Evolutionary conservation across 1,140 invertebrate species (phyloP).

Genomic region (Aradophagus sp.): DNA sequence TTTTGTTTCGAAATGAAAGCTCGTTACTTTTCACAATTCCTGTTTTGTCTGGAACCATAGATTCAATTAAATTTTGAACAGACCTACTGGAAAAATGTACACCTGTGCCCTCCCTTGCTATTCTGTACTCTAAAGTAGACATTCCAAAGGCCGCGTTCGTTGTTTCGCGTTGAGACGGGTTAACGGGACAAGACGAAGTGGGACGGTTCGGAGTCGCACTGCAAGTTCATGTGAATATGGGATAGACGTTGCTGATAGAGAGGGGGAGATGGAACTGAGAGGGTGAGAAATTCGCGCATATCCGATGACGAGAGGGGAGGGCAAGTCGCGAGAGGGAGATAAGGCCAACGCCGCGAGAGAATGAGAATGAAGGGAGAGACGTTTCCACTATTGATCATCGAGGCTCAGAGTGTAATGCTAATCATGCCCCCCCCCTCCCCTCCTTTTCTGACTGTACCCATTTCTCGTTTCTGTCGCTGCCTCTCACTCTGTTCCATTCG

Average conservation of each 20-base stretch:
- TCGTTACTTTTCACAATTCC: no score
- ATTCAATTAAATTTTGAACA: no score
- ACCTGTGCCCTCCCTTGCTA: no score
- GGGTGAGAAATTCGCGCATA: constrained; percentile 70
- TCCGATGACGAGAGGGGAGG: constrained; percentile 61
- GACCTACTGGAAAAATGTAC: no score
- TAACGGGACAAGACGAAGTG: no score
- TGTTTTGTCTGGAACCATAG: no score
- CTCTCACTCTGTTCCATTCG: constrained; percentile 60
- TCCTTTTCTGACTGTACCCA: constrained; percentile 64
- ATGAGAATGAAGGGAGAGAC: constrained; percentile 74
- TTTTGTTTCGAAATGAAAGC: constrained; percentile 59
- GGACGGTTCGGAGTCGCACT: no score
- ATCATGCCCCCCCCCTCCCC: constrained; percentile 73
- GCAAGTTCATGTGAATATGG: no score
- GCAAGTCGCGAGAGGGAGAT: constrained; percentile 69
- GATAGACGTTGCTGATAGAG: constrained; percentile 5
- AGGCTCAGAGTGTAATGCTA: constrained; percentile 75
- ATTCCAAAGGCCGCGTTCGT: no score
- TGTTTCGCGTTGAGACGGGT: no score
- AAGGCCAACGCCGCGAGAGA: constrained; percentile 72
- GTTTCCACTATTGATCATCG: constrained; percentile 76
- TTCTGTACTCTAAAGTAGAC: no score
- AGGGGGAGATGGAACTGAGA: constrained; percentile 34
- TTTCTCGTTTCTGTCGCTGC: constrained; percentile 57